Conservation (phyloP, 2,797 vertebrate genomes). For the Danio aesculapii region DNA sequence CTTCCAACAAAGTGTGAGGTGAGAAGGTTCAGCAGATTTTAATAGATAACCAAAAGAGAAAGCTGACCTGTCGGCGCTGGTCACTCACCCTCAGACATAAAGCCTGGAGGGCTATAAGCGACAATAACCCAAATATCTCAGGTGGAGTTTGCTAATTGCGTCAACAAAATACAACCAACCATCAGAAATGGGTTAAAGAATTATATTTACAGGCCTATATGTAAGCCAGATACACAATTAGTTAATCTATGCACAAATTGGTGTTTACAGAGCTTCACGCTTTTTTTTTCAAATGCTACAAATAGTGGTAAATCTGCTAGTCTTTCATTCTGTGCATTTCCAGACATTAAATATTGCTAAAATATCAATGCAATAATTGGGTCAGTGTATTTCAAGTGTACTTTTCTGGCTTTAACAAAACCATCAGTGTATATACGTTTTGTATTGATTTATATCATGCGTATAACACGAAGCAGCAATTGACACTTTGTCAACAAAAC, state of each 20-base stretch:
- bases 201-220: neutral
- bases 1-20: conserved; percentile 57
- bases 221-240: neutral
- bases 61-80: conserved; percentile 78
- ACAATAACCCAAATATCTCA: neutral
- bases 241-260: neutral
- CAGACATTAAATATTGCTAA: neutral
- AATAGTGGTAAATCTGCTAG: conserved; percentile 4
- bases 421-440: conserved; percentile 30
- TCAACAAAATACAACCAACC: neutral
- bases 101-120: conserved; percentile 26
- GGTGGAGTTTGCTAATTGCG: neutral
- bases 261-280: neutral
- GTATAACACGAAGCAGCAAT: conserved; percentile 67
- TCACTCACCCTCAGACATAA: conserved; percentile 53
- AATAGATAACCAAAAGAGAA: conserved; percentile 77
- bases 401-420: conserved; percentile 23
- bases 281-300: neutral
- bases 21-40: conserved; percentile 62
- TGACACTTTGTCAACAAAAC: conserved; percentile 74
- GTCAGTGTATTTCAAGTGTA: conserved; percentile 16
- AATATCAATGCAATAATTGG: neutral
- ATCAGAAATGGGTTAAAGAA: neutral
- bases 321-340: neutral
- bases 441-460: conserved; percentile 48